phyloP scores from a whole-genome alignment of 2,888 invertebrate species.

The Athetis lepigone region DNA sequence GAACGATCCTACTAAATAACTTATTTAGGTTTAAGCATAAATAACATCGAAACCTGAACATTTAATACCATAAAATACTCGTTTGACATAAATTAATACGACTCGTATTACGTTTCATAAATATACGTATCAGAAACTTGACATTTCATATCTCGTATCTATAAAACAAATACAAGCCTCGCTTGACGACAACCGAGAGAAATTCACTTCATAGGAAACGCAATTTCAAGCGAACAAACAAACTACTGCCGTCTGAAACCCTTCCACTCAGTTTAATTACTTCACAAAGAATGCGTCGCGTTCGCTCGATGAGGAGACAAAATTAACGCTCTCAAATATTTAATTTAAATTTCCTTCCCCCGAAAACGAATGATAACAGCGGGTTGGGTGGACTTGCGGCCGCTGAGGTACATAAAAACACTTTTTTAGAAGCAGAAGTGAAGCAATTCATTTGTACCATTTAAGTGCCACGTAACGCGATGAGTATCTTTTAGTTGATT shows the following conservation, averaged over 20 bases:
- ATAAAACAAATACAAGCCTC: conserved; percentile 67
- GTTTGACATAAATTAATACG: conserved; percentile 20
- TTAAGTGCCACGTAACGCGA: conserved; percentile 82
- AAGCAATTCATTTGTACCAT: conserved; percentile 82
- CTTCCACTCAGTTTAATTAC: conserved; percentile 91
- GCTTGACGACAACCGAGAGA: conserved; percentile 79
- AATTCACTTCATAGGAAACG: conserved; percentile 88
- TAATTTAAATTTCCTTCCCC: conserved; percentile 89
- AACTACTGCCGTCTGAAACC: conserved; percentile 88
- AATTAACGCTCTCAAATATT: conserved; percentile 91
- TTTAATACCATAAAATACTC: conserved; percentile 12
- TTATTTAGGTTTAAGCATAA: conserved; percentile 23
- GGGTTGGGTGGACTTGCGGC: conserved; percentile 77
- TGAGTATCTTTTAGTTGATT: conserved; percentile 83
- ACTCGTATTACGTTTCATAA: conserved; percentile 53
- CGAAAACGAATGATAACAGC: conserved; percentile 89
- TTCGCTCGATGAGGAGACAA: conserved; percentile 90
- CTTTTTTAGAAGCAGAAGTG: conserved; percentile 74
- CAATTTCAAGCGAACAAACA: conserved; percentile 90
- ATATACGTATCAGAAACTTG: conserved; percentile 45
- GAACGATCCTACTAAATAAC: conserved; percentile 52
- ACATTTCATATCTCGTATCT: conserved; percentile 62
- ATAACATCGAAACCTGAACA: conserved; percentile 29
- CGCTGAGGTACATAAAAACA: conserved; percentile 76
- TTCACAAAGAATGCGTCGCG: conserved; percentile 91